Evolutionary conservation across 2,888 invertebrate species (phyloP).

Genomic region (Lymantria dispar): DNA sequence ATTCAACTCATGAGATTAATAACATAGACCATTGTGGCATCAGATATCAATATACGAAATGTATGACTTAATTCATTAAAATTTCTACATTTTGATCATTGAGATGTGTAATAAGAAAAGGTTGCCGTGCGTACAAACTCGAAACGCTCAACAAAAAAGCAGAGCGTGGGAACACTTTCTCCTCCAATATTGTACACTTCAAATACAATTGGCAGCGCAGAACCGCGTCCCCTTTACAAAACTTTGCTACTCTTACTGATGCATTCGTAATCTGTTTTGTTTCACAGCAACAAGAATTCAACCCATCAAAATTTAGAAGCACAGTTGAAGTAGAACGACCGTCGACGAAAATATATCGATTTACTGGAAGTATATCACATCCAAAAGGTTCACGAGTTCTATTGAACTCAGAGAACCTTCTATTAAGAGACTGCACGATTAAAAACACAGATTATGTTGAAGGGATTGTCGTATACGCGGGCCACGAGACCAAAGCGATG

Average conservation of each 20-base stretch:
- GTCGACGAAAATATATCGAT: constrained; percentile 97
- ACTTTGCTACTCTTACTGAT: constrained; percentile 1
- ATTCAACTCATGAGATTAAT: no score
- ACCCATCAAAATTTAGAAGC: constrained; percentile 91
- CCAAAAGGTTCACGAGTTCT: constrained; percentile 90
- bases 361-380: constrained; percentile 94
- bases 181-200: constrained; percentile 26
- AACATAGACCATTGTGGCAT: no score
- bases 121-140: constrained; percentile 12
- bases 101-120: no score
- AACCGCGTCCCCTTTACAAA: constrained; percentile 14
- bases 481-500: constrained; percentile 99
- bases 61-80: no score
- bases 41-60: no score
- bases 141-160: constrained; percentile 30
- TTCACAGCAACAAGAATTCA: constrained; percentile 87
- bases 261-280: constrained; percentile 13
- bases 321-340: constrained; percentile 96
- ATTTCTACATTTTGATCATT: no score
- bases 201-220: constrained; percentile 20
- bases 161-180: constrained; percentile 53
- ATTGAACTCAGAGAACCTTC: constrained; percentile 93
- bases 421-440: constrained; percentile 95
- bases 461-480: constrained; percentile 97
- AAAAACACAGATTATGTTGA: constrained; percentile 98